phyloP scores from a whole-genome alignment of 2,113 vertebrate species.

The Oenanthe oenanthe region DNA sequence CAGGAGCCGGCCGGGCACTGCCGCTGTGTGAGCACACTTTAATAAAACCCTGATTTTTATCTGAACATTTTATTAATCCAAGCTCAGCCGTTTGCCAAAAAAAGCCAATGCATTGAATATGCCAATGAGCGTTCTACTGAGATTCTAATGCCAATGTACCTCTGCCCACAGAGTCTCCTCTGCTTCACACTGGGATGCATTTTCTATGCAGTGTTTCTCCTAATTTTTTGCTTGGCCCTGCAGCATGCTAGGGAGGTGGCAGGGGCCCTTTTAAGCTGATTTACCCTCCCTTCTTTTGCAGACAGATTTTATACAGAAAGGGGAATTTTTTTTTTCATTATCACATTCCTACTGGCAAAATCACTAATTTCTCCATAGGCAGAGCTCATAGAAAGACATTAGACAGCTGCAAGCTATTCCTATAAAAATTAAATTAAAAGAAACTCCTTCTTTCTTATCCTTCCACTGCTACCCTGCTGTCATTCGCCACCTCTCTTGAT shows the following conservation, averaged over 20 bases:
- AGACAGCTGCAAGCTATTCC: neutral
- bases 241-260: neutral
- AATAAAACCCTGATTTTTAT: slow-evolving; percentile 66
- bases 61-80: slow-evolving; percentile 67
- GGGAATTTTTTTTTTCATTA: neutral
- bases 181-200: neutral
- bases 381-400: neutral
- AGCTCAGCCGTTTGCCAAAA: slow-evolving; percentile 46
- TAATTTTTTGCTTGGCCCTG: neutral
- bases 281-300: neutral
- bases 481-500: neutral
- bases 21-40: slow-evolving; percentile 16
- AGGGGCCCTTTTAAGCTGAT: neutral
- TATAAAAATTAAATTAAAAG: neutral
- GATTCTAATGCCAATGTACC: slow-evolving; percentile 4
- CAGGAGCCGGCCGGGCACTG: neutral
- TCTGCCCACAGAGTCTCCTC: slow-evolving; percentile 11
- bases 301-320: neutral
- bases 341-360: neutral
- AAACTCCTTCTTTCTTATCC: neutral
- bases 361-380: neutral
- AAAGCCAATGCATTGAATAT: slow-evolving; percentile 6
- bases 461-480: neutral
- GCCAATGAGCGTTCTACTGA: neutral
- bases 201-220: neutral